Evolutionary conservation across 2,888 invertebrate genomes (phyloP).

Genomic region (Tortrix viridana): DNA sequence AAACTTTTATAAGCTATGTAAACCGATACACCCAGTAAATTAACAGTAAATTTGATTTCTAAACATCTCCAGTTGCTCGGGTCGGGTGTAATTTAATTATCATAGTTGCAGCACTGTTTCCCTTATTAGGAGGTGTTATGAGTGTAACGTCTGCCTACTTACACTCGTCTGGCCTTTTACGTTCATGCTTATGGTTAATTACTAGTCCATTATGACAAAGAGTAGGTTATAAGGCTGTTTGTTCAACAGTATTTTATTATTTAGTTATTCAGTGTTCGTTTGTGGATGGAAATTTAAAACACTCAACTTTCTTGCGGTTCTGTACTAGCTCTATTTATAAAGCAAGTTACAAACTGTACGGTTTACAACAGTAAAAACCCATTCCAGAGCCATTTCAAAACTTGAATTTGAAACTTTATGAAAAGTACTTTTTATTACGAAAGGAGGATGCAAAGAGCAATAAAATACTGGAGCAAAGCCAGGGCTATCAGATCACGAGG

Average conservation of each 20-base stretch:
- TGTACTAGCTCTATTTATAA: no score
- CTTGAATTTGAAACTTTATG: conserved; percentile 1
- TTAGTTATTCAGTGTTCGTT: not conserved
- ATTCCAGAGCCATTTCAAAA: conserved; percentile 4
- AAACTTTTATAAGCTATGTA: not conserved
- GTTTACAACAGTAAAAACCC: not conserved
- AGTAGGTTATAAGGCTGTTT: conserved; percentile 1
- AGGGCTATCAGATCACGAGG: conserved; percentile 22
- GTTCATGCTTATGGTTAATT: conserved; percentile 13
- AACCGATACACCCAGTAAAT: conserved; percentile 7
- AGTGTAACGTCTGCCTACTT: conserved; percentile 8
- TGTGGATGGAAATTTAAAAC: not conserved
- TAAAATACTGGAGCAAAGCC: conserved; percentile 22
- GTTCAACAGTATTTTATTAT: not conserved
- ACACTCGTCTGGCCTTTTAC: conserved; percentile 10
- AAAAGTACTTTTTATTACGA: conserved; percentile 15
- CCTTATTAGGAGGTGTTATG: conserved; percentile 34
- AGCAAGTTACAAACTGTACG: not conserved
- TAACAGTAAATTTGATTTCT: conserved; percentile 24
- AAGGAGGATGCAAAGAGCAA: conserved; percentile 2
- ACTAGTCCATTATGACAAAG: conserved; percentile 2
- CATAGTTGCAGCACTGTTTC: conserved; percentile 28
- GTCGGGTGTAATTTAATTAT: conserved; percentile 35
- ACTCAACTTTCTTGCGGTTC: not conserved
- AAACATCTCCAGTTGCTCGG: conserved; percentile 29